A percentile compares a stretch with the other conserved stretches of the same genome.
Evolutionary conservation across 92 coral and sea anemone genomes (phyloP).

Genomic region (Diadumene lineata): DNA sequence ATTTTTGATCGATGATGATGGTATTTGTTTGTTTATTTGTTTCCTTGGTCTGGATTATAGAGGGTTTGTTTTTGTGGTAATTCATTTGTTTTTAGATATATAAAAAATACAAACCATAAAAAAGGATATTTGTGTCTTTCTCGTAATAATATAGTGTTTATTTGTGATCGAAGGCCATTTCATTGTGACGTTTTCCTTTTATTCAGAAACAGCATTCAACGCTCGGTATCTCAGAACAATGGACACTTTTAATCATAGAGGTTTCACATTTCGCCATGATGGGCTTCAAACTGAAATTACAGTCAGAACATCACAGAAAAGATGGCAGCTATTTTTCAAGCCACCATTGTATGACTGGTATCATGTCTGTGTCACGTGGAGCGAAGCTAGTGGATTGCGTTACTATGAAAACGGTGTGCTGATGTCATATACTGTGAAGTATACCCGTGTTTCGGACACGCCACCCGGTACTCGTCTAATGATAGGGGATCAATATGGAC

Average conservation of each 20-base stretch:
- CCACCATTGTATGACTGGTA: neutral
- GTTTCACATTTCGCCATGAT: constrained; percentile 1
- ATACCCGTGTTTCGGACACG: neutral
- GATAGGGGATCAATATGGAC: neutral
- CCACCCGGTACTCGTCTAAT: neutral
- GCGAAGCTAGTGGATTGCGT: constrained; percentile 19
- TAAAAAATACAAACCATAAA: too few relatives aligned
- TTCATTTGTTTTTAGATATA: too few relatives aligned
- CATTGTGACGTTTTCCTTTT: too few relatives aligned
- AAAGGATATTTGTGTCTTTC: too few relatives aligned
- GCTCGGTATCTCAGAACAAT: neutral
- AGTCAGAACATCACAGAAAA: constrained; percentile 24
- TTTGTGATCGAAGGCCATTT: too few relatives aligned
- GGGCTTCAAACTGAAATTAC: neutral
- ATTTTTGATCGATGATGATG: too few relatives aligned
- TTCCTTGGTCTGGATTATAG: too few relatives aligned
- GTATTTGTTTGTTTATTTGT: too few relatives aligned
- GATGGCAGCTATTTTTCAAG: constrained; percentile 28
- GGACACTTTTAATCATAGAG: constrained; percentile 7
- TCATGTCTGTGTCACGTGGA: constrained; percentile 46
- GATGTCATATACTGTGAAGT: constrained; percentile 10
- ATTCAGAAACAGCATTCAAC: too few relatives aligned
- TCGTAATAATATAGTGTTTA: too few relatives aligned
- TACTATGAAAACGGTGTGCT: constrained; percentile 35
- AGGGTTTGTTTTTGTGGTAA: too few relatives aligned